These are phyloP conservation scores for Oophaga sylvatica DNA, from an alignment of 2,797 vertebrate species.

Conservation along the genomic window DNA sequence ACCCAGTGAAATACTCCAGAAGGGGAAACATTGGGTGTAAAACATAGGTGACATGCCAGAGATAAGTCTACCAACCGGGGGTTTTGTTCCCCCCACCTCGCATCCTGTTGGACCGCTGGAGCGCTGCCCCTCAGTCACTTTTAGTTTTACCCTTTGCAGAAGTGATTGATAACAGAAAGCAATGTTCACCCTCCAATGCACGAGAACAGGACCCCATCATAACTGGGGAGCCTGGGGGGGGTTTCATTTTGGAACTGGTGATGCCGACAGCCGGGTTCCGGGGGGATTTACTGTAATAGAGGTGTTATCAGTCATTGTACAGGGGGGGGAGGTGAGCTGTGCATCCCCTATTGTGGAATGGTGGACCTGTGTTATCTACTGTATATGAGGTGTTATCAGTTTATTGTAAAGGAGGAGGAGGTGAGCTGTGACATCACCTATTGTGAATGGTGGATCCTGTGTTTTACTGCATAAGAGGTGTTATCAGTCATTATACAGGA, in stretches of 20 bases:
- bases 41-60: background rate
- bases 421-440: no score
- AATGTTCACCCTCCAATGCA: background rate
- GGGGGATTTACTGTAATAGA: no score
- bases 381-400: no score
- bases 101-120: background rate
- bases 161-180: slow-evolving; percentile 21
- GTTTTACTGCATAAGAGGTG: no score
- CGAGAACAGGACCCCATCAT: background rate
- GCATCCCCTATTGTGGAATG: no score
- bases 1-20: background rate
- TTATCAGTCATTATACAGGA: no score
- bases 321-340: no score
- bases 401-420: no score
- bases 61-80: background rate
- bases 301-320: no score
- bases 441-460: no score
- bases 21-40: background rate
- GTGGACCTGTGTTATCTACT: no score
- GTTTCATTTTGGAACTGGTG: background rate
- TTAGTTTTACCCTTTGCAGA: background rate
- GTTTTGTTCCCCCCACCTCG: background rate
- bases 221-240: background rate
- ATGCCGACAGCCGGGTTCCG: background rate
- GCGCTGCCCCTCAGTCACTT: slow-evolving; percentile 9